Percentiles rank a stretch among this genome's conserved stretches.
Conservation (phyloP, 2,888 invertebrate genomes). For the Thera britannica region DNA sequence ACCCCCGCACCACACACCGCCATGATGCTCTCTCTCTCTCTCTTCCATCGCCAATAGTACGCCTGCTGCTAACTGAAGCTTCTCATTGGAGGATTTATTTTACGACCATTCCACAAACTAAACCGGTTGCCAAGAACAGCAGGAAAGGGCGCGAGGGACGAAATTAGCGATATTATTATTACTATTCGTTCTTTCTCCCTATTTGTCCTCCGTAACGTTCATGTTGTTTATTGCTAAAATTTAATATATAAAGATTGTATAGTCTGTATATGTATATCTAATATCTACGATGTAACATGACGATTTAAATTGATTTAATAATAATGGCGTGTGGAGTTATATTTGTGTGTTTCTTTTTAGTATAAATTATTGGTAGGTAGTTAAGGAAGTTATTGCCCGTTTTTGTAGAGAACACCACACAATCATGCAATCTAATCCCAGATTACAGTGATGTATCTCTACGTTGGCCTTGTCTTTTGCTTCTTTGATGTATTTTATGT, state of each 20-base stretch:
- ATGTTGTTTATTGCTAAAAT: neutral
- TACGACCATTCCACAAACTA: slow-evolving; percentile 79
- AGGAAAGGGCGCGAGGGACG: slow-evolving; percentile 80
- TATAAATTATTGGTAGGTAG: neutral
- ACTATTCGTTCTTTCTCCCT: slow-evolving; percentile 58
- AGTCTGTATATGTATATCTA: too few species aligned
- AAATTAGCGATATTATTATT: slow-evolving; percentile 74
- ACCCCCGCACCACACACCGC: slow-evolving; percentile 57
- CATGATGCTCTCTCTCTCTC: slow-evolving; percentile 53
- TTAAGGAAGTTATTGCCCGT: neutral
- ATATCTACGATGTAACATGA: too few species aligned
- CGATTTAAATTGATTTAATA: too few species aligned
- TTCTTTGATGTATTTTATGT: too few species aligned
- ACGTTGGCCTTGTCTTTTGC: too few species aligned
- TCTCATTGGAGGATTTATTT: slow-evolving; percentile 69
- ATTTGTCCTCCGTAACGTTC: neutral
- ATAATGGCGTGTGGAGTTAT: too few species aligned
- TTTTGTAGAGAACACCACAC: neutral
- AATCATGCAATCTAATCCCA: too few species aligned
- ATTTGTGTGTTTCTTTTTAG: neutral
- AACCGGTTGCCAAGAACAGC: slow-evolving; percentile 80
- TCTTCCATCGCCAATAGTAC: slow-evolving; percentile 75
- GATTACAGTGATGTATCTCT: too few species aligned
- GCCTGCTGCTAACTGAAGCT: slow-evolving; percentile 61
- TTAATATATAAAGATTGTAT: too few species aligned